These are phyloP conservation scores for Cryptoleucopteryx plumbea DNA, from an alignment of 2,113 vertebrate species.

Conservation along the genomic window DNA sequence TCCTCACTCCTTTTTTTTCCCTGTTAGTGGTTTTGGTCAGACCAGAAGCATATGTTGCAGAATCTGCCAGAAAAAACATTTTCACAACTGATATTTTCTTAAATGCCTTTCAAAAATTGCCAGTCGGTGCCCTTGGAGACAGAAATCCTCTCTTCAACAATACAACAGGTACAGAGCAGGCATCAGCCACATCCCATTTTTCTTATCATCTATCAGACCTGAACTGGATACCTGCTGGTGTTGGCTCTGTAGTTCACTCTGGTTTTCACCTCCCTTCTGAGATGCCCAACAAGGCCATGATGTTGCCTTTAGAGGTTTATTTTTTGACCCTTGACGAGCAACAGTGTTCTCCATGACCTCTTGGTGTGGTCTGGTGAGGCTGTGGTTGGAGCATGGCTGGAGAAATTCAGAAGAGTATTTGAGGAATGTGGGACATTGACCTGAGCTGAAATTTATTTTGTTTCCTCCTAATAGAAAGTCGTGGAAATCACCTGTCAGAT, in stretches of 20 bases:
- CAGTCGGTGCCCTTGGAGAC: background rate
- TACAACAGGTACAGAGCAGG: background rate
- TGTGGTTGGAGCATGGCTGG: background rate
- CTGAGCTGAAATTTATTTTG: background rate
- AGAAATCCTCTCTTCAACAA: background rate
- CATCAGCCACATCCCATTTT: background rate
- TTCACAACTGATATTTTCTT: background rate
- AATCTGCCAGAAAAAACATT: conserved; percentile 18
- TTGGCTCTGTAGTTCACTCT: background rate
- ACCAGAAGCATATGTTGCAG: background rate
- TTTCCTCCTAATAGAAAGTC: background rate
- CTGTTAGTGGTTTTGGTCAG: background rate
- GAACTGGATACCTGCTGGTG: background rate
- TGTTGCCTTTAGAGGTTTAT: background rate
- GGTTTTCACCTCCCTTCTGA: background rate
- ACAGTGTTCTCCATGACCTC: background rate
- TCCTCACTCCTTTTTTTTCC: background rate
- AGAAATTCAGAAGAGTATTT: background rate
- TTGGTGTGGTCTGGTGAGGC: background rate
- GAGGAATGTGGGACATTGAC: background rate
- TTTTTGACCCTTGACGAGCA: background rate
- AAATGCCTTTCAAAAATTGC: background rate
- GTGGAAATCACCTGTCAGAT: background rate
- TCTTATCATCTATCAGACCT: background rate
- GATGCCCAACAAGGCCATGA: background rate